Percentiles rank a stretch among this genome's conserved stretches.
These are phyloP conservation scores for Trichopria drosophilae DNA, from an alignment of 2,888 invertebrate genomes.

Conservation along the genomic window DNA sequence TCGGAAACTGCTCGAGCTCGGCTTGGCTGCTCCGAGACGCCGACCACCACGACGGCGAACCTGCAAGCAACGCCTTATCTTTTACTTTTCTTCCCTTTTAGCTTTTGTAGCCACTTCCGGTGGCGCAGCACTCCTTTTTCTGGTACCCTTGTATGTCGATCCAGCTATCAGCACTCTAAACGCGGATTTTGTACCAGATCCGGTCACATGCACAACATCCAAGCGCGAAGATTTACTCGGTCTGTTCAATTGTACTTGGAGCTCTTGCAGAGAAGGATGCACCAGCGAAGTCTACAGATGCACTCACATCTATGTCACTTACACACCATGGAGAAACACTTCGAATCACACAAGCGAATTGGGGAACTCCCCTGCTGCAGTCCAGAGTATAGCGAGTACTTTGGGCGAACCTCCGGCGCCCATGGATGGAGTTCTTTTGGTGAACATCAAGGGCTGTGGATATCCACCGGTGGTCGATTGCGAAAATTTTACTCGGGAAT, in stretches of 20 bases:
- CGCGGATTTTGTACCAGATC: conserved; percentile 74
- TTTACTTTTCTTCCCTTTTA: conserved; percentile 72
- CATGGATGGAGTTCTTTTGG: conserved; percentile 69
- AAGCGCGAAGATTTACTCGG: conserved; percentile 72
- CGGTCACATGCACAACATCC: conserved; percentile 74
- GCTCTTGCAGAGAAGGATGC: conserved; percentile 79
- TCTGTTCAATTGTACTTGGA: conserved; percentile 78
- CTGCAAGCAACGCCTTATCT: conserved; percentile 70
- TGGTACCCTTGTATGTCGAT: conserved; percentile 74
- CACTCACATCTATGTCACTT: conserved; percentile 69
- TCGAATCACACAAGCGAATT: conserved; percentile 32
- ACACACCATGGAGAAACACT: conserved; percentile 57
- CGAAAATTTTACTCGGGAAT: conserved; percentile 72
- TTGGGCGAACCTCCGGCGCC: conserved; percentile 42
- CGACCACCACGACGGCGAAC: conserved; percentile 58
- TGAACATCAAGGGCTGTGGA: conserved; percentile 83
- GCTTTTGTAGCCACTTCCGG: conserved; percentile 73
- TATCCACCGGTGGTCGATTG: conserved; percentile 79
- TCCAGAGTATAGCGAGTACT: conserved; percentile 31
- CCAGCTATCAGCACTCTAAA: conserved; percentile 70
- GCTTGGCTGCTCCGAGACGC: conserved; percentile 56
- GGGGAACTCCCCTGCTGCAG: conserved; percentile 22
- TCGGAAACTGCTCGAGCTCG: conserved; percentile 57
- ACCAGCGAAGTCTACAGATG: conserved; percentile 76
- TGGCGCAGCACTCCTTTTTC: conserved; percentile 72